phyloP scores from a whole-genome alignment of 2,888 invertebrate genomes.

The Lutraria lutraria region DNA sequence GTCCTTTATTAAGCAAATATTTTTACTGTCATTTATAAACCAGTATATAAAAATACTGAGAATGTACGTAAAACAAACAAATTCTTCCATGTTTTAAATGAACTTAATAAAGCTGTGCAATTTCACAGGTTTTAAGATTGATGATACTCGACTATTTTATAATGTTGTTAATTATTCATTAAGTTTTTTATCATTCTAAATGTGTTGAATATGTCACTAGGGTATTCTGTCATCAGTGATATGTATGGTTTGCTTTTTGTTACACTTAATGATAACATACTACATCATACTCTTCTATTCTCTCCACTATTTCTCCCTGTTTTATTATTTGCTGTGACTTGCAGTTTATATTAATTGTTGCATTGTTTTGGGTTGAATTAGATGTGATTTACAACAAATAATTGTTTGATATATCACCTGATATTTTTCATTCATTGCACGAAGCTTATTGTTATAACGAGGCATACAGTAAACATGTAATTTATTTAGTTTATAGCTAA shows the following conservation, averaged over 20 bases:
- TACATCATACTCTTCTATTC: background rate
- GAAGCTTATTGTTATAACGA: no score
- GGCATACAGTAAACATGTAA: no score
- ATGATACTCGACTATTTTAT: background rate
- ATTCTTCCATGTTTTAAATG: background rate
- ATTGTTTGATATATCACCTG: background rate
- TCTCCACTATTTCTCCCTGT: background rate
- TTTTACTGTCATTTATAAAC: background rate
- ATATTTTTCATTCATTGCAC: background rate
- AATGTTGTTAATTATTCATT: background rate
- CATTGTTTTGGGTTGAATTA: background rate
- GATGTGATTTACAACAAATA: background rate
- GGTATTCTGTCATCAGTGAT: conserved; percentile 14
- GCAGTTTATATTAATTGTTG: no score
- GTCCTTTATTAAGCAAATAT: background rate
- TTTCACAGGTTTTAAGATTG: conserved; percentile 2
- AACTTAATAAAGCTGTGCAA: background rate
- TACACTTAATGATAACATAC: background rate
- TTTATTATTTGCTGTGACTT: background rate
- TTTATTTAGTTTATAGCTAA: no score
- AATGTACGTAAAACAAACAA: background rate
- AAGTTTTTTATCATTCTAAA: background rate
- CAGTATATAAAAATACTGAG: background rate
- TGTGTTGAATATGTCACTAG: background rate
- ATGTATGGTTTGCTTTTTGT: background rate